Evolutionary conservation across 2,888 invertebrate genomes (phyloP), one percentile per base, ranked within the genome.

Genomic region (Magallana nippona): DNA sequence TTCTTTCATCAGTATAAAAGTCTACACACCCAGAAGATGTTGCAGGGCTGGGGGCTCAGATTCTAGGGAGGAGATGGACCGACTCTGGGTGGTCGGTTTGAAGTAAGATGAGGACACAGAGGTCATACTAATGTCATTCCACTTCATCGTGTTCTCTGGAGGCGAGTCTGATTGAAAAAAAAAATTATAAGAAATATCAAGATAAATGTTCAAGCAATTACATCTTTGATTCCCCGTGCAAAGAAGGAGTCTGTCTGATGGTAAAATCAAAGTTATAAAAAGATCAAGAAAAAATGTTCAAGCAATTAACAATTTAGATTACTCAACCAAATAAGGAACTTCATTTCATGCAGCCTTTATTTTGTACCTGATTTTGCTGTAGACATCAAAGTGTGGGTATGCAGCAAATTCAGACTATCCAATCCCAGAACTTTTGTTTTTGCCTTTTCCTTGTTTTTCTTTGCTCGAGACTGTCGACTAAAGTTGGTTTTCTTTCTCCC

Each of bases 21-120:
- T 15, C 60, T 27, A 78, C 57, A 56, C 78, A 84, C 84, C 84
- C 13, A 80, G 81, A 1, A 84, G 78, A 32, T 71, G 84, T 88
- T 97, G 96, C 94, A 98, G 98, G 88, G 98, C 95, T 27, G 97
- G 97, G 94, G 92, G 92, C 19, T 93, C 91, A 85, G 91, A 91
- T 84, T 92, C 91, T 71, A 92, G 84, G 27, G 91, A 89, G 5
- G 91, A 91, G 22, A 92, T 89, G 15, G 92, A 91, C 84, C 92
- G 91, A 60, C 88, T 85, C 84, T 91, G 91, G 13, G 91, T 90
- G 44, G 90, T 89, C 0, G 90, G 91, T 86, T 92, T 92, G 86
- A 92, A 92, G 84, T 90, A 90, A 13, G 90, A 89, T 78, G 88
- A 90, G 11, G 90, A 89, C 82, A 90, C 82, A 15, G 87, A 85